Percentiles rank a stretch among this genome's conserved stretches.
These are phyloP conservation scores for Drosophila pallidifrons DNA, from an alignment of 1,140 invertebrate species.

Conservation along the genomic window DNA sequence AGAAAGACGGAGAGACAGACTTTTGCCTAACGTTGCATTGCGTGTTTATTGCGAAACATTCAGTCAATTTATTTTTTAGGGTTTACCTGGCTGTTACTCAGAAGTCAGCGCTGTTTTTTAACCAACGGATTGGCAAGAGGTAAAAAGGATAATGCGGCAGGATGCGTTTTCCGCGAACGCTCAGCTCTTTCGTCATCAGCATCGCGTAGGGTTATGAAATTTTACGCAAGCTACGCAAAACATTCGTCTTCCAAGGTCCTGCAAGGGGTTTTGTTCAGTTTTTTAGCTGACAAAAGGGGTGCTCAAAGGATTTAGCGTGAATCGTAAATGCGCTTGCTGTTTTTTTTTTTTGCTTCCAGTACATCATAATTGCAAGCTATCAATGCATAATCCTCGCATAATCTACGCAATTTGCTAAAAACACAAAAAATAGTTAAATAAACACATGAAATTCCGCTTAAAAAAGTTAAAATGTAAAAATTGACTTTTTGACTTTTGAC, in stretches of 20 bases:
- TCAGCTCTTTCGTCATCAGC: background rate
- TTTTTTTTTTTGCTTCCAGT: background rate
- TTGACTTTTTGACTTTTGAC: slow-evolving; percentile 39
- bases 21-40: slow-evolving; percentile 25
- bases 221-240: slow-evolving; percentile 69
- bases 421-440: slow-evolving; percentile 9
- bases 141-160: slow-evolving; percentile 67
- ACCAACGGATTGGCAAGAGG: slow-evolving; percentile 82
- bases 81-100: slow-evolving; percentile 47
- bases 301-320: slow-evolving; percentile 74
- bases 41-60: slow-evolving; percentile 66
- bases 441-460: slow-evolving; percentile 28
- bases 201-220: slow-evolving; percentile 77
- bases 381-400: slow-evolving; percentile 75
- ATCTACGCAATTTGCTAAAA: slow-evolving; percentile 60
- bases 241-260: slow-evolving; percentile 43
- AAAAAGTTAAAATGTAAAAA: slow-evolving; percentile 1
- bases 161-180: slow-evolving; percentile 48
- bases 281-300: slow-evolving; percentile 55
- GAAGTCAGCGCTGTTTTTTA: slow-evolving; percentile 67
- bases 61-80: slow-evolving; percentile 26
- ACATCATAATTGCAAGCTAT: slow-evolving; percentile 68
- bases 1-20: too few relatives aligned
- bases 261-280: background rate
- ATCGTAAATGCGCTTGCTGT: slow-evolving; percentile 37